Evolutionary conservation across 2,113 vertebrate genomes (phyloP).

Genomic region (Notothenia rossii): DNA sequence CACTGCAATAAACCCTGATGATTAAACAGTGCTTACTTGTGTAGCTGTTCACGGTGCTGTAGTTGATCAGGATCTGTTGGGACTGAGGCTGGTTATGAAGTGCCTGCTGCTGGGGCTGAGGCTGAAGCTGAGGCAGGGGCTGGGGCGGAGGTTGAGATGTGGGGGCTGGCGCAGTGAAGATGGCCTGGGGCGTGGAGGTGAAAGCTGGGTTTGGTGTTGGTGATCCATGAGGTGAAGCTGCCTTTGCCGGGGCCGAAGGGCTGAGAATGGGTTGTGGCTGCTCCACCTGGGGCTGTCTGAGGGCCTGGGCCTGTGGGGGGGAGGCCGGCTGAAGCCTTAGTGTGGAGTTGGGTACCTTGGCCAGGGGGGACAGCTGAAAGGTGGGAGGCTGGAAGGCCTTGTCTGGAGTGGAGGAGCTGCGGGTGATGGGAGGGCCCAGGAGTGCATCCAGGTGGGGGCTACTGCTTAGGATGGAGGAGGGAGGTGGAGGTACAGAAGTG

Average conservation of each 20-base stretch:
- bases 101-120: slow-evolving; percentile 34
- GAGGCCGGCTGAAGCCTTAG: slow-evolving; percentile 61
- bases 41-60: slow-evolving; percentile 67
- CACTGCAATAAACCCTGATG: background rate
- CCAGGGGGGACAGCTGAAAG: slow-evolving; percentile 83
- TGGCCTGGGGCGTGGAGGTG: slow-evolving; percentile 59
- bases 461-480: slow-evolving; percentile 81
- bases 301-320: slow-evolving; percentile 52
- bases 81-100: slow-evolving; percentile 22
- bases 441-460: slow-evolving; percentile 86
- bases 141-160: slow-evolving; percentile 47
- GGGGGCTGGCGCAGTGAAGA: slow-evolving; percentile 62
- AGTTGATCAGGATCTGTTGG: slow-evolving; percentile 62
- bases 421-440: slow-evolving; percentile 83
- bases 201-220: slow-evolving; percentile 58
- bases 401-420: slow-evolving; percentile 78
- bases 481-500: slow-evolving; percentile 34
- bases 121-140: slow-evolving; percentile 30
- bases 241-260: slow-evolving; percentile 34
- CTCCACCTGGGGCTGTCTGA: slow-evolving; percentile 65
- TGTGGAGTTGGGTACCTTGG: slow-evolving; percentile 63
- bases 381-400: slow-evolving; percentile 81
- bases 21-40: slow-evolving; percentile 63
- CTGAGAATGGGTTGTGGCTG: slow-evolving; percentile 60
- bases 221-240: slow-evolving; percentile 46